Evolutionary conservation across 2,888 invertebrate genomes (phyloP).

Genomic region (Ectropis crepuscularia): DNA sequence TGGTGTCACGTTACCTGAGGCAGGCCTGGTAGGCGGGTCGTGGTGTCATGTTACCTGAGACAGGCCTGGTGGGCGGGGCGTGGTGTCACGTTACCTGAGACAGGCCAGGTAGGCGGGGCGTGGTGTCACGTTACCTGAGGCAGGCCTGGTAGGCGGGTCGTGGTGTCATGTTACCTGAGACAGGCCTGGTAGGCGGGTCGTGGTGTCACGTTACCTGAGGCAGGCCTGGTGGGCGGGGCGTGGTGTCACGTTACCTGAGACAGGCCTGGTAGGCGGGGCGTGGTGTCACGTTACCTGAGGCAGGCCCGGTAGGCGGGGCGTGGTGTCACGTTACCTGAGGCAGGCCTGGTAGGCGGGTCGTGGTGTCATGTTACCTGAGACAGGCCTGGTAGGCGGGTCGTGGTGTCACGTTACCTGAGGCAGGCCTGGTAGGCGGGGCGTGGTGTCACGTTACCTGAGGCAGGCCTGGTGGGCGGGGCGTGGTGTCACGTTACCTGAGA

Average conservation of each 20-base stretch:
- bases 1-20: conserved; percentile 94
- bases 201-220: too few relatives aligned
- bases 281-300: conserved; percentile 94
- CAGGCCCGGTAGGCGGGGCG: conserved; percentile 96
- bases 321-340: conserved; percentile 94
- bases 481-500: conserved; percentile 94
- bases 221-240: conserved; percentile 96
- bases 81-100: conserved; percentile 94
- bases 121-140: conserved; percentile 94
- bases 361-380: too few relatives aligned
- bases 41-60: too few relatives aligned
- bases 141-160: conserved; percentile 95
- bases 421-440: conserved; percentile 96
- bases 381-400: conserved; percentile 95
- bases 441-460: conserved; percentile 94
- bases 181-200: conserved; percentile 95
- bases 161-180: too few relatives aligned
- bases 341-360: conserved; percentile 95
- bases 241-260: conserved; percentile 94
- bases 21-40: conserved; percentile 95
- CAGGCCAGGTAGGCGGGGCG: conserved; percentile 96
- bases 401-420: too few relatives aligned
- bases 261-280: conserved; percentile 96
- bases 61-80: conserved; percentile 96
- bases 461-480: conserved; percentile 96